Base-by-base conservation (phyloP, 2,113 vertebrate species). In the Dipodomys stephensi region DNA sequence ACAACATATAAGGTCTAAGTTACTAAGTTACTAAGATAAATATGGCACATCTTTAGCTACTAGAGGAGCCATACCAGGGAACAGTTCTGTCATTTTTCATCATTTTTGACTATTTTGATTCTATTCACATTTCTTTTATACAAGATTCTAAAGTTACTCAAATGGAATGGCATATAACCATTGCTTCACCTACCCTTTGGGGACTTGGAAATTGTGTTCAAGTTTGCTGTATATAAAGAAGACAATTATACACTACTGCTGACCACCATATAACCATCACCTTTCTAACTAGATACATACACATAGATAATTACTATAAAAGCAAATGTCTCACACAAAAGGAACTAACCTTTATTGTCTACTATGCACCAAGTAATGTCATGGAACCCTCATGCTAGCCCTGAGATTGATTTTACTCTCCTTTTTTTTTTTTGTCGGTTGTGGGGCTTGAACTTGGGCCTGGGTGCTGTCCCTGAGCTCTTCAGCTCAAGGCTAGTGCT, bases 91-190 rank as follows among this genome's bases (percentile, higher is more conserved):
- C 16, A n/a, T 92, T 88, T 92, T 25, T 79, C 11, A 78, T 87
- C n/a, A 69, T 73, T 85, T 88, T 93, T 73, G 35, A 87, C 39
- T 79, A 71, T 83, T 88, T 82, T 60, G 80, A 13, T 94, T 88
- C 73, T 86, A 30, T 77, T 91, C 69, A 74, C 19, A 13, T 76
- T 71, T 92, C 27, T 85, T 88, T 77, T 74, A 72, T 8, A 16
- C 35, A 74, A 68, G 15, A 46, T 80, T 76, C 89, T 89, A 69
- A 96, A 94, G 85, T 93, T 49, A n/a, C 23, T 93, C 22, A 78
- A 86, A 64, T 13, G 65, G 60, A 64, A 28, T 49, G 81, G 73
- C 68, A 23, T 65, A 7, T 28, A 74, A 60, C 13, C 39, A 49
- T 73, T 74, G 46, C 49, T 53, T 28, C 81, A n/a, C 30, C 64